phyloP scores from a whole-genome alignment of 1,140 invertebrate species.

The Bombus consobrinus region DNA sequence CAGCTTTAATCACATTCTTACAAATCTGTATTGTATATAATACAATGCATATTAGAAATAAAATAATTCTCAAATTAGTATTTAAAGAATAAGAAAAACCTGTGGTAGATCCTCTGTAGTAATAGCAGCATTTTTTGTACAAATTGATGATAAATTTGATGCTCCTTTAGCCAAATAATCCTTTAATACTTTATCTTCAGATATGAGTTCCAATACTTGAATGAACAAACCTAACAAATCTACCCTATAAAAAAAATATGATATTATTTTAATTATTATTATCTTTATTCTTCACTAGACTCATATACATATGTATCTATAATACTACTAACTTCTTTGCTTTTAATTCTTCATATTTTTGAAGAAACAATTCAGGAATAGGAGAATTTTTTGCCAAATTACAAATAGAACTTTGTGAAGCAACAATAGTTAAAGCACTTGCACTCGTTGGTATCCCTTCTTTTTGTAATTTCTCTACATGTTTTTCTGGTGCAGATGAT shows the following conservation, averaged over 20 bases:
- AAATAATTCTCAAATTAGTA: background rate
- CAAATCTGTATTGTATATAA: conserved; percentile 70
- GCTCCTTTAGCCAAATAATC: conserved; percentile 77
- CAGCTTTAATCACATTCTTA: conserved; percentile 79
- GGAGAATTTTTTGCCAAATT: conserved; percentile 78
- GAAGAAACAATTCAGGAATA: conserved; percentile 79
- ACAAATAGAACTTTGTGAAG: conserved; percentile 78
- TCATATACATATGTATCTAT: background rate
- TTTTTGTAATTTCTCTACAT: conserved; percentile 82
- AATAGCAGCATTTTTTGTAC: conserved; percentile 70
- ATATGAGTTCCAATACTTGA: conserved; percentile 82
- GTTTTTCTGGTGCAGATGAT: conserved; percentile 80
- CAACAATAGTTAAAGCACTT: conserved; percentile 70
- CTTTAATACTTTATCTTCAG: conserved; percentile 81
- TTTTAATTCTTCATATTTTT: conserved; percentile 83
- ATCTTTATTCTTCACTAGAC: background rate
- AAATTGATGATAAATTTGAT: conserved; percentile 54
- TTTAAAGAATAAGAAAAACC: conserved; percentile 67
- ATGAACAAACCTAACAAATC: conserved; percentile 82
- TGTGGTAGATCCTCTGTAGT: conserved; percentile 83
- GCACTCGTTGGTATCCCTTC: conserved; percentile 67
- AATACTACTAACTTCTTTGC: conserved; percentile 81
- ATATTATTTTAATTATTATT: conserved; percentile 21
- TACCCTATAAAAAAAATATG: conserved; percentile 76
- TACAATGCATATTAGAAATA: conserved; percentile 8